Percentiles rank a stretch among this genome's conserved stretches.
Evolutionary conservation across 2,888 invertebrate genomes (phyloP).

Genomic region (Dynastes tityus): DNA sequence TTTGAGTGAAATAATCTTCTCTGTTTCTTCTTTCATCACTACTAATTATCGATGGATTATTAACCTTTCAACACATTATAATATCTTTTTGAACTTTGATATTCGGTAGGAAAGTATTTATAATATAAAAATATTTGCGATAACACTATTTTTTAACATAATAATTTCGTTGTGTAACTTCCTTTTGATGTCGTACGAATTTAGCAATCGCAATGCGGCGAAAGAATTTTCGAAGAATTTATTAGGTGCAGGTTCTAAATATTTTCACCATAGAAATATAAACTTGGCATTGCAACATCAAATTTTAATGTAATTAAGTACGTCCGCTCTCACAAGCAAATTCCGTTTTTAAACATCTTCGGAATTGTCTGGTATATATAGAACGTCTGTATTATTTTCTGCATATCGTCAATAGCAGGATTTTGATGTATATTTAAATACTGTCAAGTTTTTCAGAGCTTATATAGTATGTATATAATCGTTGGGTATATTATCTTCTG

Average conservation of each 20-base stretch:
- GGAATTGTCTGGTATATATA: conserved; percentile 6
- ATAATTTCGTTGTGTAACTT: background rate
- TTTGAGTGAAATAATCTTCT: too few relatives aligned
- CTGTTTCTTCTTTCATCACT: too few relatives aligned
- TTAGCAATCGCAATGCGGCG: background rate
- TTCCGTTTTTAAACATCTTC: conserved; percentile 9
- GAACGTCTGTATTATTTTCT: conserved; percentile 16
- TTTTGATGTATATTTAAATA: conserved; percentile 13
- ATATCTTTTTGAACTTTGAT: too few relatives aligned
- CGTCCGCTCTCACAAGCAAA: conserved; percentile 10
- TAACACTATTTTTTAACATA: background rate
- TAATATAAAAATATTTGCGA: background rate
- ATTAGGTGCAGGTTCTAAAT: conserved; percentile 9
- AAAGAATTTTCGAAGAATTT: conserved; percentile 8
- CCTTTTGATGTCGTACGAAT: background rate
- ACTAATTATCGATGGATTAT: too few relatives aligned
- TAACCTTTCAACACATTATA: too few relatives aligned
- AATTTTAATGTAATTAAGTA: conserved; percentile 16
- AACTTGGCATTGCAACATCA: conserved; percentile 31
- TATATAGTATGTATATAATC: too few relatives aligned
- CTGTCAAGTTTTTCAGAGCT: conserved; percentile 1
- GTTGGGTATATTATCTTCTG: too few relatives aligned
- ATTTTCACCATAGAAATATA: conserved; percentile 13
- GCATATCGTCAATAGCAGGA: conserved; percentile 14
- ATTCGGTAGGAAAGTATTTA: too few relatives aligned